These are phyloP conservation scores for Halichondria panicea DNA, from an alignment of 37 sponge, comb jelly and placozoan species.

Conservation along the genomic window DNA sequence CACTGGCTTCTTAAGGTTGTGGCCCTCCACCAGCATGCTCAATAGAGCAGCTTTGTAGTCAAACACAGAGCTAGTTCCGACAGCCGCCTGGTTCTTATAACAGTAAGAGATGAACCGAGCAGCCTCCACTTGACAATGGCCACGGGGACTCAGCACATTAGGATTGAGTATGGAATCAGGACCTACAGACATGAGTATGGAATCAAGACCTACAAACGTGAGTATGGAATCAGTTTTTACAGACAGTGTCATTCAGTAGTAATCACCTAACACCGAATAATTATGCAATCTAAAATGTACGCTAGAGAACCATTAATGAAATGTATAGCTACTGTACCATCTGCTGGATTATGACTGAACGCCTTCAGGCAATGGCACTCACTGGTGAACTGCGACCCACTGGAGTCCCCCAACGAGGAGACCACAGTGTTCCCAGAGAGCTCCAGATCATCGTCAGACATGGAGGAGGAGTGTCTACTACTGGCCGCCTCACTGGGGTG, in stretches of 20 bases:
- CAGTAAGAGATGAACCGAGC: constrained; percentile 13
- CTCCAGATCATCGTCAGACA: constrained; percentile 41
- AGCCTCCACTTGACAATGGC: constrained; percentile 18
- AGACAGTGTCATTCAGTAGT: background rate
- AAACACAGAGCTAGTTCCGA: background rate
- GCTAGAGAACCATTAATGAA: too few relatives aligned
- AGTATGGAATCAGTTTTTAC: background rate
- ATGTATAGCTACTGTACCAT: too few relatives aligned
- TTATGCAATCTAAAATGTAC: too few relatives aligned
- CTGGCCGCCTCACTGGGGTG: background rate
- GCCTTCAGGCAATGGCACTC: too few relatives aligned
- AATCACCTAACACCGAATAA: background rate
- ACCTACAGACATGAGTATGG: background rate
- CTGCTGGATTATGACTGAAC: too few relatives aligned
- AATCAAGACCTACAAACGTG: background rate
- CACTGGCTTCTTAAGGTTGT: constrained; percentile 6
- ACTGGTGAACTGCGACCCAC: too few relatives aligned
- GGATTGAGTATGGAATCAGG: background rate
- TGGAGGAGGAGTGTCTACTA: background rate
- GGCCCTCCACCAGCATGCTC: constrained; percentile 16
- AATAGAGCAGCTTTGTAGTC: constrained; percentile 1
- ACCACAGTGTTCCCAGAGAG: too few relatives aligned
- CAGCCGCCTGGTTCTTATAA: background rate
- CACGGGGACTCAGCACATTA: background rate
- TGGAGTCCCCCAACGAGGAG: too few relatives aligned